phyloP scores from a whole-genome alignment of 35 echinoderm and acorn worm genomes.

The Holothuria glaberrima region DNA sequence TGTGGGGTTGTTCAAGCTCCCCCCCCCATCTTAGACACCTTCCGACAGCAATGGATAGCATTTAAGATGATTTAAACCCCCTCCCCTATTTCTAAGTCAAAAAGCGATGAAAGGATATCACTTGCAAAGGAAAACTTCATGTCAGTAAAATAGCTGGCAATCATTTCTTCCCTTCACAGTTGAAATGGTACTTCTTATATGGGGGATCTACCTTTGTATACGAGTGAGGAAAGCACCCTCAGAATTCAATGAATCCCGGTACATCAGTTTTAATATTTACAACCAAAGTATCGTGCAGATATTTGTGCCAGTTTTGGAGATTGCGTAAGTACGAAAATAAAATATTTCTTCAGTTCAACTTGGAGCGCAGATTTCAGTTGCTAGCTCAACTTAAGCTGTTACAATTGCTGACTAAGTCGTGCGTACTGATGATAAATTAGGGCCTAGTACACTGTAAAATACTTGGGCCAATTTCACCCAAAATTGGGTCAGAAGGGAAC shows the following conservation, averaged over 20 bases:
- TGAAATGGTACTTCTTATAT: slow-evolving; percentile 71
- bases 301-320: slow-evolving; percentile 50
- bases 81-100: background rate
- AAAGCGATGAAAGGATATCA: background rate
- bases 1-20: too few relatives aligned
- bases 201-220: slow-evolving; percentile 87
- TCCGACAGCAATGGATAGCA: background rate
- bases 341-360: too few relatives aligned
- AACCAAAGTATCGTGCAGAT: slow-evolving; percentile 79
- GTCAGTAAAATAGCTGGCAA: too few relatives aligned
- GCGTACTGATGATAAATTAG: too few relatives aligned
- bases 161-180: slow-evolving; percentile 40
- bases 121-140: background rate
- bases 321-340: slow-evolving; percentile 14
- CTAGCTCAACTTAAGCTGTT: too few relatives aligned
- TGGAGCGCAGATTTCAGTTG: too few relatives aligned
- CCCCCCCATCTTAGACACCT: too few relatives aligned
- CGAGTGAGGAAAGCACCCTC: slow-evolving; percentile 90
- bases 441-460: too few relatives aligned
- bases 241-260: slow-evolving; percentile 86
- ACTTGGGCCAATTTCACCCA: too few relatives aligned
- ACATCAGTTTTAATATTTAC: slow-evolving; percentile 90
- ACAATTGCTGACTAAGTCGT: too few relatives aligned
- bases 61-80: background rate
- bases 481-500: too few relatives aligned